Evolutionary conservation across 2,888 invertebrate genomes (phyloP), one percentile per base, ranked within the genome.

Genomic region (Perdita meconis): DNA sequence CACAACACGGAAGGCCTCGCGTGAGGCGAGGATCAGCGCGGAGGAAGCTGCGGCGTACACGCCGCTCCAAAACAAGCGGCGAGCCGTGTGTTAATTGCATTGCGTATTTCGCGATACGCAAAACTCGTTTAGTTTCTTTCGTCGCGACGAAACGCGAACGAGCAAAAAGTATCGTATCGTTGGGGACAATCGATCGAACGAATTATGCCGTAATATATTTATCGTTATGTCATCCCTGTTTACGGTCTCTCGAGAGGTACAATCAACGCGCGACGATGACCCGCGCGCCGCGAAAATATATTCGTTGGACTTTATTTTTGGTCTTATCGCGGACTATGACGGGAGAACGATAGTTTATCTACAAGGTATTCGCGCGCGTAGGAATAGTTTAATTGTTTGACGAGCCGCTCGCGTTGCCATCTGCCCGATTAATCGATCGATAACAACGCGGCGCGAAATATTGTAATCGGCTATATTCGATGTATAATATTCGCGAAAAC

Each of bases 171-270:
- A 34, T 63, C 38, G 36, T 24, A 1, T 1, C 16, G 36, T 44
- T 26, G 22, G 30, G n/a, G 26, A 30, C 22, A 16, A 44, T 64
- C 51, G 22, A n/a, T 53, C 19, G 38, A 1, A 51, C 10, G 22
- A 42, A 51, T 61, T 42, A 40, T 36, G 34, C 26, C 30, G 34
- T 56, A 66, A 68, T 51, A 63, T 81, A 57, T 82, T 78, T 74
- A 79, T 82, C 66, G 47, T 76, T 73, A 61, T 66, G 59, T 77
- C 77, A 80, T 64, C 26, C 51, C 12, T 65, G 72, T 63, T 71
- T 79, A 61, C 60, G 69, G 16, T 51, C 13, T 38, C 19, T 6
- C 30, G 30, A 8, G 22, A 22, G 16, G 12, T 13, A 12, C 40
- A 65, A 76, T 63, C 55, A 73, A 64, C 79, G 64, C 30, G n/a